Percentiles rank a stretch among this genome's conserved stretches.
These are phyloP conservation scores for Platycheirus albimanus DNA, from an alignment of 2,888 invertebrate species.

Conservation along the genomic window DNA sequence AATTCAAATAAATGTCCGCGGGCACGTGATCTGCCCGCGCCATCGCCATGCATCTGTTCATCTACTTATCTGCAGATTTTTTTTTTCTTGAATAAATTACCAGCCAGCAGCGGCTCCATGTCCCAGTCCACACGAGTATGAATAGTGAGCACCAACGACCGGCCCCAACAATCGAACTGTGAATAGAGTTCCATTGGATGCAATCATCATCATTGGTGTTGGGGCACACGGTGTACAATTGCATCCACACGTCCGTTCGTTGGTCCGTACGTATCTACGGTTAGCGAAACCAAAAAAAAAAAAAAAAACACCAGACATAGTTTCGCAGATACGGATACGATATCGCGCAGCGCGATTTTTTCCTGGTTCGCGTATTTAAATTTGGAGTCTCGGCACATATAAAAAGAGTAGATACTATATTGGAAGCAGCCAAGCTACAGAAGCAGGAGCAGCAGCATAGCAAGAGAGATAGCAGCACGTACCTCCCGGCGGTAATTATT, in stretches of 20 bases:
- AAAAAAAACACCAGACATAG: constrained; percentile 30
- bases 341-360: constrained; percentile 16
- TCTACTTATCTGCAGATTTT: constrained; percentile 59
- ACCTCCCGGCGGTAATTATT: constrained; percentile 70
- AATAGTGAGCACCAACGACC: constrained; percentile 21
- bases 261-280: background rate
- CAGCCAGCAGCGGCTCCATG: constrained; percentile 37
- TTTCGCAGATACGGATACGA: constrained; percentile 26
- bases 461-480: constrained; percentile 52
- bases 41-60: constrained; percentile 54
- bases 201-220: constrained; percentile 59
- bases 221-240: constrained; percentile 24
- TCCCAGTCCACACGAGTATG: constrained; percentile 1
- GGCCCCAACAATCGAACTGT: constrained; percentile 52
- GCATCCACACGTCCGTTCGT: constrained; percentile 27
- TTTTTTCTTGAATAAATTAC: constrained; percentile 65
- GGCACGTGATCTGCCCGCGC: constrained; percentile 63
- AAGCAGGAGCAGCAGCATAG: constrained; percentile 10
- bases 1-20: constrained; percentile 64
- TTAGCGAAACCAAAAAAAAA: background rate
- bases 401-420: background rate
- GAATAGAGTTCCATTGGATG: constrained; percentile 57
- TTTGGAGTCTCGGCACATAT: constrained; percentile 24
- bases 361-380: constrained; percentile 50
- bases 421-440: too few relatives aligned